Base-by-base conservation (phyloP, 2,113 vertebrate species). In the Notothenia coriiceps region DNA sequence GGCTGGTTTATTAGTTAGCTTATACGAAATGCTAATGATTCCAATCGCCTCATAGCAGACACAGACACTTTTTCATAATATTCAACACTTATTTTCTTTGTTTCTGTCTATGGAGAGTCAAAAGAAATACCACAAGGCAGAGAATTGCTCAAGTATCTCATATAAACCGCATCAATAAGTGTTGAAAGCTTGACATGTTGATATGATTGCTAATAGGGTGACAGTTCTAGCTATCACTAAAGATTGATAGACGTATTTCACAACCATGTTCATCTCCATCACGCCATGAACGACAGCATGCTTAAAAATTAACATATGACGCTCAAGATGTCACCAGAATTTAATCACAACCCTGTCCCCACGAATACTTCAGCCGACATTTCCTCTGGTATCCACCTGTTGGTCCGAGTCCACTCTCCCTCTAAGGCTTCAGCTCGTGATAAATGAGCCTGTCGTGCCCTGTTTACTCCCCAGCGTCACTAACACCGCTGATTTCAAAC, bases 371-470 rank as follows among this genome's bases (percentile, higher is more conserved):
- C 35, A 62, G 60, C 78, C 73, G 64, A 60, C 65, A 67, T 79
- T 79, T 70, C 22, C 70, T 49, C 75, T 50, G 47, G 50, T 46
- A 6, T 3, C 57, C 44, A 77, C 69, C 77, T 83, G 73, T 64
- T 80, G 1, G 1, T 52, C 17, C 14, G 11, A 35, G 60, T 67
- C 49, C 10, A n/a, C 61, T 81, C 56, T 61, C 68, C 84, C 77
- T 83, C 33, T 59, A 76, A 59, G 74, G 79, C 67, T 79, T 75
- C 6, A 40, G 63, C 68, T 60, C 17, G 2, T 80, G 86, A 90
- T 64, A 86, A 89, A 92, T 91, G 86, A 89, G 73, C 73, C 84
- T 80, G 66, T 72, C 69, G 70, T 54, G n/a, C 62, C 65, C 82
- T 50, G 79, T 90, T 79, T 86, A 80, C 69, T 84, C 76, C 10